Base-by-base conservation (phyloP, 2,113 vertebrate genomes). In the Vanacampus margaritifer region DNA sequence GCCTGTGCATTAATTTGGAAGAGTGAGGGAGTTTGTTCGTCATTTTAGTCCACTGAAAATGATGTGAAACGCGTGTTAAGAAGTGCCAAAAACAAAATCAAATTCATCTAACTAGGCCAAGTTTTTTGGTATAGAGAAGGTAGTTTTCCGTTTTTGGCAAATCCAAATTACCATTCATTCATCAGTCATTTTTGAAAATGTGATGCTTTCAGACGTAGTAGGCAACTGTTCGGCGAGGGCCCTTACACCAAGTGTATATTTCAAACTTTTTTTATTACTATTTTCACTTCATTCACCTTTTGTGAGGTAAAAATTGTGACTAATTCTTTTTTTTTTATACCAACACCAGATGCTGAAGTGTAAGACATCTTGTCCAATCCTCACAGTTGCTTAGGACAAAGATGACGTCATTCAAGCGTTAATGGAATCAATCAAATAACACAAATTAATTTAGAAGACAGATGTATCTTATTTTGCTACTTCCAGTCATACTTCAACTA, bases 11-110 rank as follows among this genome's bases (percentile, higher is more conserved):
- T 58, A 23, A 69, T 65, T n/a, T 63, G 28, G 32, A 37, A 26
- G 7, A 41, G 61, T 48, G 28, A 19, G 57, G 64, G 61, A 71
- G 32, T 56, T 72, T 68, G 68, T 57, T 66, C 36, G 72, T 63
- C 39, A 66, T 67, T 72, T 50, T 1, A 45, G 64, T 24, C 54
- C 6, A 9, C 26, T 57, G 54, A 57, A 32, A 54, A 24, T 26
- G 23, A 13, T 12, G 23, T 11, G 51, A 24, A 54, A 24, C 23
- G 51, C 5, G 46, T 21, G 51, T 54, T 54, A 26, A 54, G 23
- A 54, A 54, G 23, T 24, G 51, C 23, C 23, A 54, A 54, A 54
- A 57, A 32, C 16, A 56, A 32, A 1, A 57, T 17, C 16, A 57
- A 57, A 57, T 57, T 57, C 54, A 17, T 57, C 6, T 32, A 17